A percentile compares a stretch with the other conserved stretches of the same genome.
These are phyloP conservation scores for Sinocyclocheilus anophthalmus DNA, from an alignment of 2,113 vertebrate genomes.

Conservation along the genomic window DNA sequence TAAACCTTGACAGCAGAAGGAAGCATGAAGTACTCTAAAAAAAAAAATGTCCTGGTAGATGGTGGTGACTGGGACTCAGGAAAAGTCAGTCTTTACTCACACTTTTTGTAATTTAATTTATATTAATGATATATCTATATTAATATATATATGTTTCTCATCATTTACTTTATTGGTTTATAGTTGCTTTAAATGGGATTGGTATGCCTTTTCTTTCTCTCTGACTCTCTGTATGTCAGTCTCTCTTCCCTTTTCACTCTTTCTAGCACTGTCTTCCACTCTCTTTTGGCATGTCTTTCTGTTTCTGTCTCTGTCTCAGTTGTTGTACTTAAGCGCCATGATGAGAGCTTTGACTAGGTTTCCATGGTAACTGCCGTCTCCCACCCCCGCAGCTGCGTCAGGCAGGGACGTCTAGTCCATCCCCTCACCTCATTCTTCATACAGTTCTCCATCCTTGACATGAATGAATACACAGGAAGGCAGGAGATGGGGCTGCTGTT, in stretches of 20 bases:
- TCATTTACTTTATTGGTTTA: not conserved
- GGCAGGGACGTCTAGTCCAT: not conserved
- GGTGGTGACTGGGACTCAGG: too few species aligned
- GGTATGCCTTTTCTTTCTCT: not conserved
- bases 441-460: not conserved
- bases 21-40: too few species aligned
- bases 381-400: conserved; percentile 54
- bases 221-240: not conserved
- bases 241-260: not conserved
- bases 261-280: not conserved
- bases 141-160: not conserved
- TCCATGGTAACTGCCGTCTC: conserved; percentile 72
- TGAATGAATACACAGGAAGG: conserved; percentile 36
- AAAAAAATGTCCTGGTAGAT: too few species aligned
- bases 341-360: conserved; percentile 67
- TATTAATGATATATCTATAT: too few species aligned
- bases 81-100: not conserved
- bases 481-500: conserved; percentile 25
- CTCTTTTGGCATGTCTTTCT: conserved; percentile 18
- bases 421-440: not conserved
- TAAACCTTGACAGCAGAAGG: too few species aligned
- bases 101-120: not conserved
- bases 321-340: conserved; percentile 28
- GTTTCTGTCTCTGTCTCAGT: conserved; percentile 24
- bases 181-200: not conserved